Percentiles rank a stretch among this genome's conserved stretches.
Evolutionary conservation across 2,888 invertebrate species (phyloP).

Genomic region (Andrena chrysosceles): DNA sequence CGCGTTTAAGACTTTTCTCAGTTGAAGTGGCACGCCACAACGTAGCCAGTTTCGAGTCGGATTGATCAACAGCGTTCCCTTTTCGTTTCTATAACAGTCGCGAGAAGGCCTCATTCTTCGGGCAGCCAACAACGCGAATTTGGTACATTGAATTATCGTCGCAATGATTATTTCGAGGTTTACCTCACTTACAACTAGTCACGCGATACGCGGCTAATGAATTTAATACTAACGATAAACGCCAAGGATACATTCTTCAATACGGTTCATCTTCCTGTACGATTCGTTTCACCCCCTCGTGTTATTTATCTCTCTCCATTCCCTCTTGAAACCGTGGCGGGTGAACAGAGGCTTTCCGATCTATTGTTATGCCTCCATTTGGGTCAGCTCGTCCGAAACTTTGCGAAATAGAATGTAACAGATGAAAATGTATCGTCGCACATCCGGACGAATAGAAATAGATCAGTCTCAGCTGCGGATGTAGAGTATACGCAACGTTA

Average conservation of each 20-base stretch:
- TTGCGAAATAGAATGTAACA: not conserved
- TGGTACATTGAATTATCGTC: slow-evolving; percentile 18
- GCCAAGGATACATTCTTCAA: slow-evolving; percentile 35
- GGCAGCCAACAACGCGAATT: slow-evolving; percentile 2
- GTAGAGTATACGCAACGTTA: not conserved
- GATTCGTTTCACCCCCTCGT: slow-evolving; percentile 13
- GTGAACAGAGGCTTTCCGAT: not conserved
- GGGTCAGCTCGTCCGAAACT: not conserved
- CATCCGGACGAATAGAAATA: not conserved
- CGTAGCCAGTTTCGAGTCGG: not conserved
- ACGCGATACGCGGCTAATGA: slow-evolving; percentile 33
- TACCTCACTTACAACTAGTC: slow-evolving; percentile 35
- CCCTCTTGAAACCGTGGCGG: not conserved
- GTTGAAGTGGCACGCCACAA: not conserved
- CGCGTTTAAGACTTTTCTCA: not conserved
- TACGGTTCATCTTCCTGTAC: slow-evolving; percentile 16
- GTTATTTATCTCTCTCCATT: not conserved
- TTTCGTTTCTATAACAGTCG: slow-evolving; percentile 3
- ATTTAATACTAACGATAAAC: slow-evolving; percentile 49
- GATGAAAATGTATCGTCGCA: not conserved
- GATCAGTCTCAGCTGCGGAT: slow-evolving; percentile 9
- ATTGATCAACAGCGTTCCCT: not conserved
- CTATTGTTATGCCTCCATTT: not conserved
- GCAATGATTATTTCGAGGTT: slow-evolving; percentile 22
- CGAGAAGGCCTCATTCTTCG: slow-evolving; percentile 5